Base-by-base conservation (phyloP, 2,888 invertebrate genomes). In the Labia minor region DNA sequence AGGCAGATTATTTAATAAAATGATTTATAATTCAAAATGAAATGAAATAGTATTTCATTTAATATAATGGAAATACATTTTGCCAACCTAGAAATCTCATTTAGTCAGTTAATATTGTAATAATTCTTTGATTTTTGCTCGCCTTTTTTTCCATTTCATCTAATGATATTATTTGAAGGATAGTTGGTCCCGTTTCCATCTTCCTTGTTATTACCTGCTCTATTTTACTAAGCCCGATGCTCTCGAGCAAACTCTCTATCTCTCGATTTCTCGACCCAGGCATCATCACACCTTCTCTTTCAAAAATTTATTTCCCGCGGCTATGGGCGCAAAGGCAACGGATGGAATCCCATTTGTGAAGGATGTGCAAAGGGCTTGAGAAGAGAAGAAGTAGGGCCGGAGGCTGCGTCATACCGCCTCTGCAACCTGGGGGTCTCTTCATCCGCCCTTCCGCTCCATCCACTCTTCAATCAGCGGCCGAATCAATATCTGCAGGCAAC, bases 271-370 rank as follows among this genome's bases (percentile, higher is more conserved):
- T 16, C n/a, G 49, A n/a, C 49, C 49, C 49, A 16, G 49, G 49
- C 49, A n/a, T 49, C 49, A 49, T 49, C 49, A 49, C 49, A 49
- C 49, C 49, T 49, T 49, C 49, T 49, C 49, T 49, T 49, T 49
- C 49, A 49, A 49, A 49, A 49, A 49, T 49, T 4, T 49, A 49
- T 49, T 49, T 49, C 49, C 49, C 49, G 49, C 49, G 49, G 49
- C 49, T 49, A 49, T 49, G n/a, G 49, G 49, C 49, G 49, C 49
- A 49, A 49, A 49, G 49, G 49, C 49, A 49, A 49, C 49, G 49
- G 49, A 49, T 49, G 49, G 49, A 49, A 49, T 49, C 49, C 49
- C 49, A 49, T 49, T 49, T 49, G 49, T 49, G 49, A 49, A 49
- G 49, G 49, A 49, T 49, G 49, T 49, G 49, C 49, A 49, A 49